Evolutionary conservation across 2,797 vertebrate genomes (phyloP), one percentile per base, ranked within the genome.

Genomic region (Melanotaenia maccullochi): DNA sequence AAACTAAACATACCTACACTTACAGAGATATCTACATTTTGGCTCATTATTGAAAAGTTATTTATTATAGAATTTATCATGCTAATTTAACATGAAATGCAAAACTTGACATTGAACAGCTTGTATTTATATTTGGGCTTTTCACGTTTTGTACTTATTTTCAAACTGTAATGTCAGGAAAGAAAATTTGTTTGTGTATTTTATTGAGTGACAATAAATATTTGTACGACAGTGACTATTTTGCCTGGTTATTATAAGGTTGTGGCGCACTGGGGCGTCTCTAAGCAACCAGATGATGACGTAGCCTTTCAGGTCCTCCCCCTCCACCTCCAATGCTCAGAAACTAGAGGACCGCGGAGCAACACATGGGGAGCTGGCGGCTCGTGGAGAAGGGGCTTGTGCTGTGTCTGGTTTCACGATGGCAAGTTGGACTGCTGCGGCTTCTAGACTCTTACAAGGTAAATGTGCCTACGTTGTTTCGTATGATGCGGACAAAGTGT

Each of bases 201-300:
- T 59, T 65, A 12, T 49, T 35, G 18, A 47, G 68, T 66, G 13
- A 67, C 5, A 87, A 84, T 75, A 80, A 85, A 78, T 28, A 0
- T 28, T 38, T 44, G 13, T 16, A 33, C 28, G 44, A n/a, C 5
- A 20, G 49, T 68, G 7, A 38, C 13, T 30, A 8, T 52, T 71
- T 71, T 20, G 54, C 18, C 9, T 57, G 35, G 11, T 68, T 30
- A 25, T 68, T 30, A 18, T 74, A 52, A 40, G 67, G 76, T 60
- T 57, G 71, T 79, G 78, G 71, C 71, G 77, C 80, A 49, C 82
- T 84, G 68, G 75, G 75, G 59, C 61, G 92, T 94, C 87, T 94
- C 94, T 84, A 59, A 81, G 92, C 91, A 93, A 94, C 94, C 79
- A 68, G 42, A 76, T 79, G 83, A 85, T 94, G 92, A 92, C 91